phyloP scores from a whole-genome alignment of 37 sponge, comb jelly and placozoan genomes.

The Beroe ovata region DNA sequence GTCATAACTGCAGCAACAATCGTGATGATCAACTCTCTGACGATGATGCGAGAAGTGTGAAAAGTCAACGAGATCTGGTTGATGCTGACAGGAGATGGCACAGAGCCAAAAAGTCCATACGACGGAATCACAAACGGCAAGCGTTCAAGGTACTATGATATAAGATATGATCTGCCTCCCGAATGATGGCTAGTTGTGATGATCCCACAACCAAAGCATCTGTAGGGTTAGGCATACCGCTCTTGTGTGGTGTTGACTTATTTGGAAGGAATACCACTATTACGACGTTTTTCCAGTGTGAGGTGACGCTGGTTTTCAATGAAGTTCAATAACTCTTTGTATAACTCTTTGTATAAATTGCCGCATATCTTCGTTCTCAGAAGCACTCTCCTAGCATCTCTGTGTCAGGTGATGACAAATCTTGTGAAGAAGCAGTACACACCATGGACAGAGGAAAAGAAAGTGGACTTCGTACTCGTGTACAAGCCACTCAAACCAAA shows the following conservation, averaged over 20 bases:
- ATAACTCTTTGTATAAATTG: too few species aligned
- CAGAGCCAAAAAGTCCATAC: not conserved
- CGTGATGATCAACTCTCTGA: too few species aligned
- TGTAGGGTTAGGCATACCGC: too few species aligned
- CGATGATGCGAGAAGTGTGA: not conserved
- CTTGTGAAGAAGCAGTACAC: not conserved
- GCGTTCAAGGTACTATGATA: not conserved
- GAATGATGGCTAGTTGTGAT: too few species aligned
- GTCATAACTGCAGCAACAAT: too few species aligned
- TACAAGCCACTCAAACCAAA: not conserved
- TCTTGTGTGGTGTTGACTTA: too few species aligned
- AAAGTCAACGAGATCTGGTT: not conserved
- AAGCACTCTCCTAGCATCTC: not conserved
- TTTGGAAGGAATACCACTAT: too few species aligned
- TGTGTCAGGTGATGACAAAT: not conserved
- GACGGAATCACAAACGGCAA: not conserved
- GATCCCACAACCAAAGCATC: too few species aligned
- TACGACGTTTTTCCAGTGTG: too few species aligned
- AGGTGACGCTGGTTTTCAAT: too few species aligned
- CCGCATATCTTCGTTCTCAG: not conserved
- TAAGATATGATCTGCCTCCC: too few species aligned
- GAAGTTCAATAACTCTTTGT: too few species aligned
- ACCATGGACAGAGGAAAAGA: constrained; percentile 11
- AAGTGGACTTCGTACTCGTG: constrained; percentile 39
- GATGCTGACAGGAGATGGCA: constrained; percentile 10